Conservation (phyloP, 2,888 invertebrate species). For the Scaptomyza caliginosa region DNA sequence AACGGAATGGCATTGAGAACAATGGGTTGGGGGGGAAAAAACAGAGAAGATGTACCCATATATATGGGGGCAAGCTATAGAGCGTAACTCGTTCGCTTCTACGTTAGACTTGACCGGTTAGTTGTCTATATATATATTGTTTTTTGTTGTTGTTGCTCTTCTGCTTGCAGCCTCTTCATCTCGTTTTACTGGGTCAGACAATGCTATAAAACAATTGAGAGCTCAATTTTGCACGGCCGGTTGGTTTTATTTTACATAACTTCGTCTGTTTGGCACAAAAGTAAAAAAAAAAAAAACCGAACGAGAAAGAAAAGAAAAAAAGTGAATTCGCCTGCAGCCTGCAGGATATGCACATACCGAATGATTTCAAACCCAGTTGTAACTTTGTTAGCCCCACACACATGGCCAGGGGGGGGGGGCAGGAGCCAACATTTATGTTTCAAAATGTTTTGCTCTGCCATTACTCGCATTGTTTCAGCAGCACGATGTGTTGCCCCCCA, state of each 20-base stretch:
- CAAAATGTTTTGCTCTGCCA: conserved; percentile 68
- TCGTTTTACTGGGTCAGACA: conserved; percentile 40
- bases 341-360: conserved; percentile 60
- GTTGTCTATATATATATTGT: conserved; percentile 1
- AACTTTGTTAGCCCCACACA: conserved; percentile 62
- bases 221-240: conserved; percentile 69
- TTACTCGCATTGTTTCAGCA: conserved; percentile 59
- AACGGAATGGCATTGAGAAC: conserved; percentile 19
- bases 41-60: neutral
- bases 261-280: conserved; percentile 21
- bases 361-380: conserved; percentile 62
- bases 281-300: conserved; percentile 10
- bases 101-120: conserved; percentile 36
- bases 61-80: neutral
- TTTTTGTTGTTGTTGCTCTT: conserved; percentile 7
- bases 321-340: conserved; percentile 43
- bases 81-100: conserved; percentile 39
- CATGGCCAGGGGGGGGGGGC: conserved; percentile 31
- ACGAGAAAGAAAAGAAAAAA: neutral
- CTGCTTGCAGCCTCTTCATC: no score
- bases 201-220: conserved; percentile 73
- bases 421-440: conserved; percentile 62
- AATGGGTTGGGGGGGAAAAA: neutral
- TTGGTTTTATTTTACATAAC: conserved; percentile 68
- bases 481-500: neutral